Evolutionary conservation across 1,140 invertebrate species (phyloP).

Genomic region (Caenorhabditis brenneri): DNA sequence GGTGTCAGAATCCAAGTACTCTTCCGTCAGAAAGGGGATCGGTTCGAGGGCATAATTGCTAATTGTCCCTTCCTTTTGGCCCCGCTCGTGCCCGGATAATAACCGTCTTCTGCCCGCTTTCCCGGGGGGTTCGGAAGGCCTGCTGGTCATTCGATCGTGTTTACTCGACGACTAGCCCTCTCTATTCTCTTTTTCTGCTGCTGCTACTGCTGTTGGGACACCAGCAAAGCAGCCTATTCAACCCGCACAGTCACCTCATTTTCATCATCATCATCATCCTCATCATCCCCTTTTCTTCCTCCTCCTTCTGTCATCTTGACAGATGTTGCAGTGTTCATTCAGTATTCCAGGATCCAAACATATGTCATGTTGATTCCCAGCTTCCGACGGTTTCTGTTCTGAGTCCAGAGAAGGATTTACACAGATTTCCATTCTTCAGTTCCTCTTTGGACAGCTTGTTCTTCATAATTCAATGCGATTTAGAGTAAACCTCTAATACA

Average conservation of each 20-base stretch:
- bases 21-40: slow-evolving; percentile 28
- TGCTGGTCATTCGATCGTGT: slow-evolving; percentile 37
- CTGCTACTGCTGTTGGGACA: not conserved
- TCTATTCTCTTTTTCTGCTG: not conserved
- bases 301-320: not conserved
- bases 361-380: not conserved
- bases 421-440: no score
- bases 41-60: slow-evolving; percentile 38
- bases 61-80: slow-evolving; percentile 31
- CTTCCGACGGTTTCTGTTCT: not conserved
- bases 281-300: not conserved
- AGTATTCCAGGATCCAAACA: not conserved
- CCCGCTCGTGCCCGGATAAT: slow-evolving; percentile 32
- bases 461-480: no score
- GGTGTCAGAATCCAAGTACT: slow-evolving; percentile 36
- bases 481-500: no score
- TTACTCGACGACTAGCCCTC: slow-evolving; percentile 35
- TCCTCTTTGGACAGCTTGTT: no score
- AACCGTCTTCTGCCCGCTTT: slow-evolving; percentile 38
- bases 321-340: slow-evolving; percentile 22
- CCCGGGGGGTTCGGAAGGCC: not conserved
- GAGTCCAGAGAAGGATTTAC: no score
- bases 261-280: slow-evolving; percentile 3
- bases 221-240: slow-evolving; percentile 1
- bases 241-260: slow-evolving; percentile 37